Percentiles rank a stretch among this genome's conserved stretches.
Conservation (phyloP, 2,797 vertebrate species). For the Coracias cyanogaster region DNA sequence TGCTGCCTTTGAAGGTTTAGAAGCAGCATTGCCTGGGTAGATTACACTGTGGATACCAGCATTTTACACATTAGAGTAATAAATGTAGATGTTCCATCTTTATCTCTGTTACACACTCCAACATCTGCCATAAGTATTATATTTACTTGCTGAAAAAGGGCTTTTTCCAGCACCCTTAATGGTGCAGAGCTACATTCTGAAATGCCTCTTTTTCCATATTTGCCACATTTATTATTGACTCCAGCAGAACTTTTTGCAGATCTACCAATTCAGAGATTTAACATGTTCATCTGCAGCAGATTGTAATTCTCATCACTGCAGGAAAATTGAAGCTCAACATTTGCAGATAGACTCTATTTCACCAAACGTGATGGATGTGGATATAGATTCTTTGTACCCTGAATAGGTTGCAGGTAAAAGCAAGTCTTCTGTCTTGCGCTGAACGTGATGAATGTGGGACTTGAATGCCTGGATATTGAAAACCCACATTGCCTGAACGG, state of each 20-base stretch:
- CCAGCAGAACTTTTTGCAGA: neutral
- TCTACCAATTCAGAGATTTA: constrained; percentile 8
- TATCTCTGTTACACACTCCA: neutral
- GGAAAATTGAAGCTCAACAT: constrained; percentile 38
- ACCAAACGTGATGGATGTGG: constrained; percentile 56
- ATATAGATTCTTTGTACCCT: constrained; percentile 19
- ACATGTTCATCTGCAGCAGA: constrained; percentile 7
- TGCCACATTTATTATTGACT: constrained; percentile 41
- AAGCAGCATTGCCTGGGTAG: neutral
- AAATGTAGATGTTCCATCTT: constrained; percentile 41
- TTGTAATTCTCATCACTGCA: constrained; percentile 35
- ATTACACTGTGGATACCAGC: neutral
- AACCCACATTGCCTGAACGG: neutral
- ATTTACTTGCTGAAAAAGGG: constrained; percentile 4
- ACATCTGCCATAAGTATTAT: constrained; percentile 8
- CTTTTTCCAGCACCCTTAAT: neutral
- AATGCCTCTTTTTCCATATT: neutral
- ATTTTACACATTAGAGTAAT: neutral
- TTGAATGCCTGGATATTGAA: constrained; percentile 17
- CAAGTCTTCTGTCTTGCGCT: constrained; percentile 39
- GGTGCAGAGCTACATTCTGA: neutral
- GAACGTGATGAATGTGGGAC: constrained; percentile 33
- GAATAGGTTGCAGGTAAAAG: constrained; percentile 48
- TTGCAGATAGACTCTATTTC: constrained; percentile 55
- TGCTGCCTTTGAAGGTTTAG: neutral